Evolutionary conservation across 64 coral and sea anemone species (phyloP).

Genomic region (Catalaphyllia jardinei): DNA sequence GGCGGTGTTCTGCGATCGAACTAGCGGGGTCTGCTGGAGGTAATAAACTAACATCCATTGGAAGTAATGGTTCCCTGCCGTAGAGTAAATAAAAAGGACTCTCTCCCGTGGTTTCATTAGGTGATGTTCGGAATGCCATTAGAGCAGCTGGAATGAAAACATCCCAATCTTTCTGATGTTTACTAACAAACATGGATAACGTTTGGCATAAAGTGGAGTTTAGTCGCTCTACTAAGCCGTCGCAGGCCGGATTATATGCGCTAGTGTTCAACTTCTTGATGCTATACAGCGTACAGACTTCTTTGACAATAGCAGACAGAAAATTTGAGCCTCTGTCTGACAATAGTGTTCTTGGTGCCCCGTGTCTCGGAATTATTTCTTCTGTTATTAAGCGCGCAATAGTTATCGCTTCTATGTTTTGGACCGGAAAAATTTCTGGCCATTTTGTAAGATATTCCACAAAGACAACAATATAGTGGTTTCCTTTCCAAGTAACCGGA

Average conservation of each 20-base stretch:
- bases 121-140: conserved; percentile 27
- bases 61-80: neutral
- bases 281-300: conserved; percentile 4
- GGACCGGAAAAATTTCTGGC: conserved; percentile 21
- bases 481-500: neutral
- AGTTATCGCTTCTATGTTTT: neutral
- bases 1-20: conserved; percentile 8
- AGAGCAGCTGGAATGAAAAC: conserved; percentile 15
- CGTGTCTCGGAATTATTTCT: too few relatives aligned
- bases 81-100: neutral
- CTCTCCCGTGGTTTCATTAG: neutral
- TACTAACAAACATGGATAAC: conserved; percentile 14
- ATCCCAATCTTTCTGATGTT: neutral
- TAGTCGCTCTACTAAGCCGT: neutral
- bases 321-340: conserved; percentile 32
- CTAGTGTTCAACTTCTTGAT: neutral
- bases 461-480: conserved; percentile 52
- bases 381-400: conserved; percentile 20
- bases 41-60: conserved; percentile 28
- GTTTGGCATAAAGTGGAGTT: conserved; percentile 15
- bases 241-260: neutral
- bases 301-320: neutral
- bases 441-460: conserved; percentile 41
- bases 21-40: neutral
- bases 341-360: neutral